Evolutionary conservation across 2,797 vertebrate species (phyloP).

Genomic region (Helarctos malayanus): DNA sequence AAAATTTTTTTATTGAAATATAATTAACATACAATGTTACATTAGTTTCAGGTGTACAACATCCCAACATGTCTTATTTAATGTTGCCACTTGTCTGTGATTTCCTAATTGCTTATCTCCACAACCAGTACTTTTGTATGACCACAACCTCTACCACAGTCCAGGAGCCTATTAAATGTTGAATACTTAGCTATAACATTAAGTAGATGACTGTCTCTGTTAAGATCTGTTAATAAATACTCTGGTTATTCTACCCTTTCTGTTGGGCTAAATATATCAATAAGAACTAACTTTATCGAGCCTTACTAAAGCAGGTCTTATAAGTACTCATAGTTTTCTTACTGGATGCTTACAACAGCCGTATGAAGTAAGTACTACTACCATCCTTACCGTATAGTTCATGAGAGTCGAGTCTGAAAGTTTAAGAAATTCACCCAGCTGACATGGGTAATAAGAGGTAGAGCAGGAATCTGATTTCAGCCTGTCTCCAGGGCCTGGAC

Average conservation of each 20-base stretch:
- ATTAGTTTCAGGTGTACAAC: not conserved
- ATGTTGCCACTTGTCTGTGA: not conserved
- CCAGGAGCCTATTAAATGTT: not conserved
- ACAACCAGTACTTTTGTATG: not conserved
- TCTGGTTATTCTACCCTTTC: not conserved
- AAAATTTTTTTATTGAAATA: not conserved
- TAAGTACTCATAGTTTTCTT: conserved; percentile 2
- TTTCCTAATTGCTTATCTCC: conserved; percentile 5
- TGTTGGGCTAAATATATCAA: not conserved
- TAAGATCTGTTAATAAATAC: not conserved
- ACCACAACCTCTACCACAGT: not conserved
- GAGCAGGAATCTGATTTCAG: not conserved
- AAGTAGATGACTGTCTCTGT: conserved; percentile 11
- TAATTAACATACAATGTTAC: not conserved
- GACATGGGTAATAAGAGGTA: not conserved
- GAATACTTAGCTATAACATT: not conserved
- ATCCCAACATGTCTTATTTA: not conserved
- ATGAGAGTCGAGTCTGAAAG: not conserved
- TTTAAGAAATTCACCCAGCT: not conserved
- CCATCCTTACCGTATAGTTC: not conserved
- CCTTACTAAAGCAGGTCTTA: not conserved
- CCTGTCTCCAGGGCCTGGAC: not conserved
- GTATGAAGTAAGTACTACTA: not conserved
- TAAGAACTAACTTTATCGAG: not conserved
- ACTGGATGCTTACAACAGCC: not conserved